These are phyloP conservation scores for Procapra przewalskii DNA, from an alignment of 2,113 vertebrate species.

Conservation along the genomic window DNA sequence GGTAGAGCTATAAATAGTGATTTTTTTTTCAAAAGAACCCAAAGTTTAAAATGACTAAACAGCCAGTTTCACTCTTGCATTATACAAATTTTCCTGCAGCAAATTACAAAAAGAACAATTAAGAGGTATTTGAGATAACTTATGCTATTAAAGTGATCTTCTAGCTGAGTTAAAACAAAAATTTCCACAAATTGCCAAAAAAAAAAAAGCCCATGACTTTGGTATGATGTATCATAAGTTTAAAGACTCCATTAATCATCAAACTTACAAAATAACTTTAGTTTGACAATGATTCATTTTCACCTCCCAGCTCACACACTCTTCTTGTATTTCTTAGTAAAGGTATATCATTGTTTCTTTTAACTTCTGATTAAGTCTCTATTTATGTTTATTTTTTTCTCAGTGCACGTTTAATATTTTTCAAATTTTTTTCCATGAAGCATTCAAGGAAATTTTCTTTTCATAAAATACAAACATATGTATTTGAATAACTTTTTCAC, in stretches of 20 bases:
- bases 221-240: neutral
- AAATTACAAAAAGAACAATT: slow-evolving; percentile 50
- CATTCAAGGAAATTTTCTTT: neutral
- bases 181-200: slow-evolving; percentile 15
- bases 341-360: neutral
- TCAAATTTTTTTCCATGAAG: slow-evolving; percentile 6
- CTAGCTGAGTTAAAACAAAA: slow-evolving; percentile 38
- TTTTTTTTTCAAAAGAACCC: slow-evolving; percentile 35
- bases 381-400: neutral
- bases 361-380: neutral
- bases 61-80: slow-evolving; percentile 36
- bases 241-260: slow-evolving; percentile 15
- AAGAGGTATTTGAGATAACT: slow-evolving; percentile 28
- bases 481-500: neutral
- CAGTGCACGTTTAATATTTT: neutral
- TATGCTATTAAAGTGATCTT: slow-evolving; percentile 33
- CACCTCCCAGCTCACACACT: neutral
- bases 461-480: neutral
- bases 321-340: neutral
- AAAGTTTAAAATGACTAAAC: slow-evolving; percentile 56
- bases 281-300: slow-evolving; percentile 12
- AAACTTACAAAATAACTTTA: slow-evolving; percentile 16
- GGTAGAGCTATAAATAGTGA: slow-evolving; percentile 39
- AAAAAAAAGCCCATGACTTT: neutral
- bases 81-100: slow-evolving; percentile 44